phyloP scores from a whole-genome alignment of 1,140 invertebrate genomes.

The Diachasmimorpha longicaudata region DNA sequence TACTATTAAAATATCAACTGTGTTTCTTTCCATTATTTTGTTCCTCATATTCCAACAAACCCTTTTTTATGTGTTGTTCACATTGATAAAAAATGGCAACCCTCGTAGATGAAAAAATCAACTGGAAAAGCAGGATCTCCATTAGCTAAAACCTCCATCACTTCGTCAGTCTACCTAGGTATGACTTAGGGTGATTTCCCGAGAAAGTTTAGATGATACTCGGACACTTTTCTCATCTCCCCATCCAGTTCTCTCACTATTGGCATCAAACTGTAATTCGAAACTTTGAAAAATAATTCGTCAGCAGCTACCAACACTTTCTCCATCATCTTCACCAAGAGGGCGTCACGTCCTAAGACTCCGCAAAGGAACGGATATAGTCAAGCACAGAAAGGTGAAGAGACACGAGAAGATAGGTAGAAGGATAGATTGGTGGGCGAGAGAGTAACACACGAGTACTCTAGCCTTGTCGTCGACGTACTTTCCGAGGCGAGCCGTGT shows the following conservation, averaged over 20 bases:
- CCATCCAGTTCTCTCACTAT: neutral
- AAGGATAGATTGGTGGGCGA: neutral
- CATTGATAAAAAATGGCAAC: too few species aligned
- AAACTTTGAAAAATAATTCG: conserved; percentile 39
- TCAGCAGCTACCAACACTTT: conserved; percentile 28
- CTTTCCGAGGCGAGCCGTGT: conserved; percentile 42
- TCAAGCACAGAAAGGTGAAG: conserved; percentile 13
- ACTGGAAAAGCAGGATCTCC: neutral
- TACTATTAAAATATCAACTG: too few species aligned
- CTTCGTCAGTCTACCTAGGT: neutral
- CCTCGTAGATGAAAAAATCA: conserved; percentile 2
- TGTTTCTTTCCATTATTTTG: too few species aligned
- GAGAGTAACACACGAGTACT: conserved; percentile 16
- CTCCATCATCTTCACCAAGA: conserved; percentile 3
- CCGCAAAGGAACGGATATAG: neutral
- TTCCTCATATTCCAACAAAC: too few species aligned
- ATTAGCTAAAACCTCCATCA: neutral
- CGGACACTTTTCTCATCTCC: neutral
- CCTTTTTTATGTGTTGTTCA: too few species aligned
- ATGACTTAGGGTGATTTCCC: neutral
- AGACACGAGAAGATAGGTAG: neutral
- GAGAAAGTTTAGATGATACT: conserved; percentile 6
- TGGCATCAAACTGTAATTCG: conserved; percentile 34
- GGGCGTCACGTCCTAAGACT: neutral
- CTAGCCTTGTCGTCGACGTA: conserved; percentile 29